Conservation (phyloP, 2,113 vertebrate species). For the Chionodraco myersi region DNA sequence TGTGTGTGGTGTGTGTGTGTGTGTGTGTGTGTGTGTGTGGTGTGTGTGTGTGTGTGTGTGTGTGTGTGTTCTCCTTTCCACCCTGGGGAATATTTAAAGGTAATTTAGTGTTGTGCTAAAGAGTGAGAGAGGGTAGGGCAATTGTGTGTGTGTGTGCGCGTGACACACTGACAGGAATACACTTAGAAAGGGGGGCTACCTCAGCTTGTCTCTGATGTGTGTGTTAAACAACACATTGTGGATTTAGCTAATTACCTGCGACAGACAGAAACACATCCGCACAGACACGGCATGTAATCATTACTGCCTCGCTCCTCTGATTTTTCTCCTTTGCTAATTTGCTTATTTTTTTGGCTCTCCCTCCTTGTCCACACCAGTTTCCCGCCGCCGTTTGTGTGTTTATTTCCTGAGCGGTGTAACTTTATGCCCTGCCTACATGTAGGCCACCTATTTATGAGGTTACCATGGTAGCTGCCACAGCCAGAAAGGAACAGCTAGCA, state of each 20-base stretch:
- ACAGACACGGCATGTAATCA: slow-evolving; percentile 20
- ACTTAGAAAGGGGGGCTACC: slow-evolving; percentile 37
- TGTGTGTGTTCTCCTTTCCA: slow-evolving; percentile 45
- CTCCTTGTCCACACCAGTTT: slow-evolving; percentile 5
- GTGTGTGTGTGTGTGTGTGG: slow-evolving; percentile 15
- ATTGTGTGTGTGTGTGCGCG: slow-evolving; percentile 18
- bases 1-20: background rate
- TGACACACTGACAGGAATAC: slow-evolving; percentile 24
- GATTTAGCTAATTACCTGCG: slow-evolving; percentile 50
- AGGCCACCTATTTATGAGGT: slow-evolving; percentile 79
- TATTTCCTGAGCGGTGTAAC: slow-evolving; percentile 75
- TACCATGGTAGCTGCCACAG: slow-evolving; percentile 76
- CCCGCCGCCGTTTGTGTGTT: slow-evolving; percentile 53
- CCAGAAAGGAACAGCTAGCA: slow-evolving; percentile 54
- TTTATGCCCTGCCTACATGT: slow-evolving; percentile 74
- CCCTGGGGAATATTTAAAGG: slow-evolving; percentile 58
- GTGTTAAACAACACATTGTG: slow-evolving; percentile 45
- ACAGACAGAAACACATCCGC: slow-evolving; percentile 45
- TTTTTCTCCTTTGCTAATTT: slow-evolving; percentile 14
- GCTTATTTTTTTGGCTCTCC: slow-evolving; percentile 25
- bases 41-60: slow-evolving; percentile 1
- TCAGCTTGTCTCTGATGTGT: slow-evolving; percentile 40
- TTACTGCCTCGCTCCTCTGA: background rate
- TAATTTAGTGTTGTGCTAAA: slow-evolving; percentile 64
- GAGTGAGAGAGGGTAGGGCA: slow-evolving; percentile 19